Conservation (phyloP, 2,888 invertebrate genomes). For the Thymelicus lineola region DNA sequence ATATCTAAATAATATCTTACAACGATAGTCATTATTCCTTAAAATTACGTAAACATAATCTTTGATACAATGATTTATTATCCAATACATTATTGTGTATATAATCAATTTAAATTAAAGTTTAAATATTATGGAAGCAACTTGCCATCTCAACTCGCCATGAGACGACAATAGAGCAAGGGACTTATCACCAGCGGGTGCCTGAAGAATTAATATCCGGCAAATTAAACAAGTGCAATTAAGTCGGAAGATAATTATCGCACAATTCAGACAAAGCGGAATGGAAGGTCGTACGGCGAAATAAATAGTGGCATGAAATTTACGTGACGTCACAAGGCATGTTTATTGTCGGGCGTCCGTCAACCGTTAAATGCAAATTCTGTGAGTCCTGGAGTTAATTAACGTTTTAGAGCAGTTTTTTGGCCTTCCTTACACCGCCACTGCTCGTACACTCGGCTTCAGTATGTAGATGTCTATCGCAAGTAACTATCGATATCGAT, state of each 20-base stretch:
- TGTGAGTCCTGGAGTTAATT: constrained; percentile 5
- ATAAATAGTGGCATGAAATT: constrained; percentile 7
- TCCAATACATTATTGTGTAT: too few species aligned
- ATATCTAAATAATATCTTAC: too few species aligned
- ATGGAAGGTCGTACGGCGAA: background rate
- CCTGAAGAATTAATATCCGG: constrained; percentile 10
- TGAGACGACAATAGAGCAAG: background rate
- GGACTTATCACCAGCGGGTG: background rate
- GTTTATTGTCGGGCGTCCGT: constrained; percentile 12
- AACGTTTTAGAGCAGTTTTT: constrained; percentile 8
- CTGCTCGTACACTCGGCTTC: background rate
- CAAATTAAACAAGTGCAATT: constrained; percentile 18
- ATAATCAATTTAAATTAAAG: too few species aligned
- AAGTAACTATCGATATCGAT: too few species aligned
- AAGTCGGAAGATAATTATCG: constrained; percentile 2
- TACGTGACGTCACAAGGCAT: constrained; percentile 10
- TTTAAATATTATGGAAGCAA: too few species aligned
- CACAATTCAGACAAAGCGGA: background rate
- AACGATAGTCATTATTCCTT: too few species aligned
- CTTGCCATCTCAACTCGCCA: too few species aligned
- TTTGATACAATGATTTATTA: too few species aligned
- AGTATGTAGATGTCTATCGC: too few species aligned
- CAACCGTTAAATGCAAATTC: constrained; percentile 11
- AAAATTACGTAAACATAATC: too few species aligned
- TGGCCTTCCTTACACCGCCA: background rate